phyloP scores from a whole-genome alignment of 2,797 vertebrate genomes.

The Sebastes itinus region DNA sequence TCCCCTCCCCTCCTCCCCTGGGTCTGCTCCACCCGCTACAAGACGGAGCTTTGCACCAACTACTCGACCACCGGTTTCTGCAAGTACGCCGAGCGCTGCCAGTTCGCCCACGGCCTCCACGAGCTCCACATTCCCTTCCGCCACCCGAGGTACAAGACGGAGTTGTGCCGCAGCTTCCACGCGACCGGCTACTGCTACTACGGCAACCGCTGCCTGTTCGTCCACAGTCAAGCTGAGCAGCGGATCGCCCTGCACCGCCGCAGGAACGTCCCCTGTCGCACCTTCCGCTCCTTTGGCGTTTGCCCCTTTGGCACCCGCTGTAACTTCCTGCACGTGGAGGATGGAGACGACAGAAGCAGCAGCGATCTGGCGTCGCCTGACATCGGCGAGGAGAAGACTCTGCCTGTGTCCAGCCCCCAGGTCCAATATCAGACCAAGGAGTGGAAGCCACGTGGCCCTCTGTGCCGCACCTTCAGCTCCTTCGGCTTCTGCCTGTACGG shows the following conservation, averaged over 20 bases:
- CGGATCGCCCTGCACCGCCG: conserved; percentile 58
- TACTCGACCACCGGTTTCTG: conserved; percentile 78
- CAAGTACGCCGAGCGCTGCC: conserved; percentile 83
- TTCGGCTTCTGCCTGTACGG: conserved; percentile 85
- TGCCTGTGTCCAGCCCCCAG: not conserved
- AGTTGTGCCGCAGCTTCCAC: conserved; percentile 84
- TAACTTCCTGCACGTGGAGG: conserved; percentile 76
- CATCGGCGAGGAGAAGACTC: not conserved
- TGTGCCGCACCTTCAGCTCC: conserved; percentile 81
- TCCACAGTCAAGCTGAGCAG: conserved; percentile 80
- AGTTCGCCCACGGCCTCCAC: conserved; percentile 85
- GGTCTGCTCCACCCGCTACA: conserved; percentile 85
- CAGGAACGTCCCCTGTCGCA: conserved; percentile 76
- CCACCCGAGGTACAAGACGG: conserved; percentile 87
- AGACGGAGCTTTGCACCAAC: conserved; percentile 84
- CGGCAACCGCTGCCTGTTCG: conserved; percentile 84
- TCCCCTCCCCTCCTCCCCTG: conserved; percentile 57
- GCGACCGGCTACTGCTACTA: conserved; percentile 78
- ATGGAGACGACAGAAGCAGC: rapidly evolving
- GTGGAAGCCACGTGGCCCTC: conserved; percentile 68
- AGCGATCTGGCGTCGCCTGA: not conserved
- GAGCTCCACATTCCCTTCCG: conserved; percentile 83
- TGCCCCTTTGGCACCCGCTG: conserved; percentile 83
- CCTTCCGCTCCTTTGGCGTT: conserved; percentile 73
- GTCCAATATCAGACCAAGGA: conserved; percentile 40